A percentile compares a stretch with the other conserved stretches of the same genome.
Conservation (phyloP, 1,140 invertebrate species). For the Drosophila santomea region DNA sequence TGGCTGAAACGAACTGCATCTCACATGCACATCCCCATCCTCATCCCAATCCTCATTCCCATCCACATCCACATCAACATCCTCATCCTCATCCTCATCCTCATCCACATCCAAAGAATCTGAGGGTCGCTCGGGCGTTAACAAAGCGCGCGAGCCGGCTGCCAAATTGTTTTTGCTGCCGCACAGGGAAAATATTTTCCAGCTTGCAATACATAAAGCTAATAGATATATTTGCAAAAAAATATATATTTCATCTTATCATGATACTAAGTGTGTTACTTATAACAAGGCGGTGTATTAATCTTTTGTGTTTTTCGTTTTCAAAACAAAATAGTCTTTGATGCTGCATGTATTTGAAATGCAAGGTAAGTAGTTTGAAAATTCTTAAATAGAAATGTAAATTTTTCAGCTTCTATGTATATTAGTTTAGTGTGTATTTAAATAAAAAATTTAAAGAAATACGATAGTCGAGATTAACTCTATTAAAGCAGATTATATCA, state of each 20-base stretch:
- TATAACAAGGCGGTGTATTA: too few species aligned
- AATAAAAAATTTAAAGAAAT: neutral
- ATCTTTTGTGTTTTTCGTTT: too few species aligned
- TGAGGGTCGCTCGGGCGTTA: constrained; percentile 51
- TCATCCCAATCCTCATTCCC: neutral
- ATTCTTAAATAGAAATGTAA: too few species aligned
- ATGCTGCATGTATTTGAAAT: too few species aligned
- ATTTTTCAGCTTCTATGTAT: too few species aligned
- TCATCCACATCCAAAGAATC: constrained; percentile 24
- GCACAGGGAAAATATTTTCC: neutral
- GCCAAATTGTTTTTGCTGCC: constrained; percentile 38
- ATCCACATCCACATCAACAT: constrained; percentile 6
- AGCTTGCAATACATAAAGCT: too few species aligned
- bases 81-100: neutral
- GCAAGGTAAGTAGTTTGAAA: too few species aligned
- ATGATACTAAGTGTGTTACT: too few species aligned
- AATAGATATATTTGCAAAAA: neutral
- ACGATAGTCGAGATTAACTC: neutral
- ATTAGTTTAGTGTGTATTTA: too few species aligned
- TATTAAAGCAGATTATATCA: neutral
- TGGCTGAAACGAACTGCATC: constrained; percentile 32
- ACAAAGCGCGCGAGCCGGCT: constrained; percentile 51
- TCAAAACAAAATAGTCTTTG: too few species aligned
- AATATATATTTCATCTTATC: too few species aligned
- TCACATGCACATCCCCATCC: neutral